These are phyloP conservation scores for Leucopsar rothschildi DNA, from an alignment of 2,113 vertebrate genomes.

Conservation along the genomic window DNA sequence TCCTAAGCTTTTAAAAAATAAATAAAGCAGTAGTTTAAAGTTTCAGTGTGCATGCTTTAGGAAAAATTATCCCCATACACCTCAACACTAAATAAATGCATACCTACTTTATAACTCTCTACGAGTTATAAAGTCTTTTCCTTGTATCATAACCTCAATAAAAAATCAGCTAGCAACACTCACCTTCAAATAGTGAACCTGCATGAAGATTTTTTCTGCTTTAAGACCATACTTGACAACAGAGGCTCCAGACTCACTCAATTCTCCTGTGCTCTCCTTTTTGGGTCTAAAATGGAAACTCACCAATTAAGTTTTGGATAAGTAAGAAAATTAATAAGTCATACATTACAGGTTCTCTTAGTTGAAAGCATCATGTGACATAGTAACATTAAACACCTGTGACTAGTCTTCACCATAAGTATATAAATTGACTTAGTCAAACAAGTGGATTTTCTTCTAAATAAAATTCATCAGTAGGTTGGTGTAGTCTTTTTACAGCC, in stretches of 20 bases:
- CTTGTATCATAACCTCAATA: not conserved
- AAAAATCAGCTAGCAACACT: not conserved
- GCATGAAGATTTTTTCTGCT: slow-evolving; percentile 93
- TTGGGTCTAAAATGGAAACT: slow-evolving; percentile 79
- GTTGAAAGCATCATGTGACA: not conserved
- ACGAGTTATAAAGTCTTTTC: no score
- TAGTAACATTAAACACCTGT: not conserved
- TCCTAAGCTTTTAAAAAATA: no score
- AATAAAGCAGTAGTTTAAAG: no score
- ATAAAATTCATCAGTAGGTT: not conserved
- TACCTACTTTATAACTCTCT: no score
- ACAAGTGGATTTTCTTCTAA: not conserved
- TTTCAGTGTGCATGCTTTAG: no score
- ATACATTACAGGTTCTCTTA: not conserved
- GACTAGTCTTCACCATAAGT: not conserved
- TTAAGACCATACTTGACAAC: slow-evolving; percentile 90
- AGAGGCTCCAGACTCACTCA: slow-evolving; percentile 86
- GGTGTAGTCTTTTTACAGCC: not conserved
- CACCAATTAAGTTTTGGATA: not conserved
- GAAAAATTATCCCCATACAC: no score
- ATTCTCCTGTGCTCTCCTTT: slow-evolving; percentile 85
- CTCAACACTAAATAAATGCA: no score
- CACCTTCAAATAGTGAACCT: slow-evolving; percentile 97
- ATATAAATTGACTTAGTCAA: not conserved
- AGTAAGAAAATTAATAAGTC: not conserved